Conservation (phyloP, 2,888 invertebrate species). For the Heliconius ismenius region DNA sequence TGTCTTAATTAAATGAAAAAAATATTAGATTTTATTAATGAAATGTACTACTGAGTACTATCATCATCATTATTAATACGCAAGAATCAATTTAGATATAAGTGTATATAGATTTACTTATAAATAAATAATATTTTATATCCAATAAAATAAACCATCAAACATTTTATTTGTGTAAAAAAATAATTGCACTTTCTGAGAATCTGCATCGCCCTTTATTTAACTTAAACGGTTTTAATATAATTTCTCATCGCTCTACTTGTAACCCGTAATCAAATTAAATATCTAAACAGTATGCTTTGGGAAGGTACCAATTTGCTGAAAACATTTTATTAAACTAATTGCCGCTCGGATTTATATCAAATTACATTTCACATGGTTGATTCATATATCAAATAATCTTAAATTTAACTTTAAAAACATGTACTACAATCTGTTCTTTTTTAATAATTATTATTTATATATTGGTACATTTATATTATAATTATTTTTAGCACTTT, state of each 20-base stretch:
- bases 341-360: slow-evolving; percentile 50
- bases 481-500: not conserved
- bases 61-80: not conserved
- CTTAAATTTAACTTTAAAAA: too few relatives aligned
- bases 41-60: not conserved
- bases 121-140: not conserved
- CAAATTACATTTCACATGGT: slow-evolving; percentile 33
- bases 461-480: not conserved
- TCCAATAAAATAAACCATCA: slow-evolving; percentile 1
- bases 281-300: slow-evolving; percentile 77
- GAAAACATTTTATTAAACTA: slow-evolving; percentile 69
- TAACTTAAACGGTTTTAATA: slow-evolving; percentile 72
- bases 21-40: not conserved
- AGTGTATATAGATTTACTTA: not conserved
- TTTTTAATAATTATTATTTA: not conserved
- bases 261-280: slow-evolving; percentile 73
- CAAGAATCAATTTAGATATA: not conserved
- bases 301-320: slow-evolving; percentile 70
- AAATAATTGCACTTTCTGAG: slow-evolving; percentile 52
- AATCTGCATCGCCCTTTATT: slow-evolving; percentile 63
- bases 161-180: slow-evolving; percentile 11
- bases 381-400: slow-evolving; percentile 12
- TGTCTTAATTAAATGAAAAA: slow-evolving; percentile 51
- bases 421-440: too few relatives aligned
- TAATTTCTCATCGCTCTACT: slow-evolving; percentile 65